Percentiles rank a stretch among this genome's conserved stretches.
These are phyloP conservation scores for Archips xylosteana DNA, from an alignment of 2,888 invertebrate genomes.

Conservation along the genomic window DNA sequence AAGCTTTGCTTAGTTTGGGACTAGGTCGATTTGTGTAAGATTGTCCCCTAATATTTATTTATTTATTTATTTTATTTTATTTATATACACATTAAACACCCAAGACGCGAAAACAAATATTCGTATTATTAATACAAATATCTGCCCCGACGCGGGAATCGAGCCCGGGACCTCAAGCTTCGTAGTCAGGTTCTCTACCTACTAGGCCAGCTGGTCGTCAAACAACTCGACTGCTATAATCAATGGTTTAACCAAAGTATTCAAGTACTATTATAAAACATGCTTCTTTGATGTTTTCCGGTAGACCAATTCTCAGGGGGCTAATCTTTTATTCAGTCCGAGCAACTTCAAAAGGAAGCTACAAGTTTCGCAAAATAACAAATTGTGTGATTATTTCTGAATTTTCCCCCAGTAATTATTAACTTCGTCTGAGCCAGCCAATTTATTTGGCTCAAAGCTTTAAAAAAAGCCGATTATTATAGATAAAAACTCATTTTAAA, in stretches of 20 bases:
- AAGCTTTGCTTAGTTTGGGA: too few species aligned
- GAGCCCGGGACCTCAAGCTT: too few species aligned
- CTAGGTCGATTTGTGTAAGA: too few species aligned
- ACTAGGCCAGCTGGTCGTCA: too few species aligned
- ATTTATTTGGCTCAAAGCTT: not conserved
- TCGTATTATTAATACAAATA: too few species aligned
- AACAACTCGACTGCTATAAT: not conserved
- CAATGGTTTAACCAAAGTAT: not conserved
- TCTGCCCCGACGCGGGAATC: too few species aligned
- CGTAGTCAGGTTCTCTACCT: too few species aligned
- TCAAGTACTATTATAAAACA: not conserved
- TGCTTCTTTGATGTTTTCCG: slow-evolving; percentile 11
- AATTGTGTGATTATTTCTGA: not conserved
- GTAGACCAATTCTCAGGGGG: not conserved
- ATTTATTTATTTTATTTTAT: too few species aligned
- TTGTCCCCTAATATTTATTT: too few species aligned
- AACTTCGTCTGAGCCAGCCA: not conserved
- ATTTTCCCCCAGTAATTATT: not conserved
- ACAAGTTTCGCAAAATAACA: not conserved
- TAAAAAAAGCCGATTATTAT: not conserved
- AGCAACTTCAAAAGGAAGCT: slow-evolving; percentile 2
- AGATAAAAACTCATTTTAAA: too few species aligned
- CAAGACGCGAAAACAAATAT: too few species aligned
- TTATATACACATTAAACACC: too few species aligned
- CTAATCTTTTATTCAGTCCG: slow-evolving; percentile 21